Conservation (phyloP, 1,140 invertebrate species). For the Octopus sinensis region DNA sequence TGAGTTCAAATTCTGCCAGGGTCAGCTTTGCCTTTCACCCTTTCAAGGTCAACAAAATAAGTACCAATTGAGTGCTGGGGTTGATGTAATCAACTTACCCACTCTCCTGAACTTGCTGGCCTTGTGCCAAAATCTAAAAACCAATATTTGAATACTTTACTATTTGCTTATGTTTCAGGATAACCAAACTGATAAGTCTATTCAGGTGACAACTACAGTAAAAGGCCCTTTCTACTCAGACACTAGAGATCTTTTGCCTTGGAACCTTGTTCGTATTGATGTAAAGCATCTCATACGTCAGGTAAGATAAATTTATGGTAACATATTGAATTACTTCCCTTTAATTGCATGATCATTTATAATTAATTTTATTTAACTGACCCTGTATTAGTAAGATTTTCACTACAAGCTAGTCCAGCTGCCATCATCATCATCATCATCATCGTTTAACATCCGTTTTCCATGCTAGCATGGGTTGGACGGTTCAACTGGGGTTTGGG, state of each 20-base stretch:
- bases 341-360: not conserved
- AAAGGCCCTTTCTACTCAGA: not conserved
- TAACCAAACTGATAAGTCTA: constrained; percentile 20
- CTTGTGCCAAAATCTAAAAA: not conserved
- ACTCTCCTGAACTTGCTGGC: too few species aligned
- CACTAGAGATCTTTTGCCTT: constrained; percentile 11
- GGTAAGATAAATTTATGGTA: constrained; percentile 7
- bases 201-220: constrained; percentile 12
- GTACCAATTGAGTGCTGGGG: not conserved
- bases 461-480: not conserved
- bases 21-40: too few species aligned
- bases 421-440: too few species aligned
- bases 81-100: too few species aligned
- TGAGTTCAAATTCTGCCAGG: too few species aligned
- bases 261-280: constrained; percentile 21
- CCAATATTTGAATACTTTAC: not conserved
- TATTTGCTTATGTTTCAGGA: constrained; percentile 14
- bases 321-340: not conserved
- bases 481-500: not conserved
- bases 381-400: too few species aligned
- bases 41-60: not conserved
- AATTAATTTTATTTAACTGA: not conserved
- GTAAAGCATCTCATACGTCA: constrained; percentile 11
- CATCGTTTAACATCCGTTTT: not conserved
- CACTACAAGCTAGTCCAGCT: too few species aligned